Evolutionary conservation across 2,888 invertebrate genomes (phyloP), one percentile per base, ranked within the genome.

Genomic region (Tryphoninae sp.): DNA sequence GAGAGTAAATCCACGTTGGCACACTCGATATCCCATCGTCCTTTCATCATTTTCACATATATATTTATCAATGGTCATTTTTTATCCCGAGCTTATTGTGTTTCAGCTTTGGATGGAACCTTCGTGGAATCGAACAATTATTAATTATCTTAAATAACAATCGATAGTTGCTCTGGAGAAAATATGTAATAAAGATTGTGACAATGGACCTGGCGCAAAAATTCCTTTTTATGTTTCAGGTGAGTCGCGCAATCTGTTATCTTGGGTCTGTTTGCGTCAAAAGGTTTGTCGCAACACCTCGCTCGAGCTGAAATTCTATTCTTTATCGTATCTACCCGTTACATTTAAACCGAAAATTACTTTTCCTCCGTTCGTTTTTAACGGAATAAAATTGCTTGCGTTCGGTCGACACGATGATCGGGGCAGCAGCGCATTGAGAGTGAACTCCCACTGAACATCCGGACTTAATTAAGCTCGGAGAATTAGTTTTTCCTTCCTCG

Each of bases 401-500:
- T 33, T 49, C 59, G 58, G 68, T 77, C 61, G 68, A 55, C 76
- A 23, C 65, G 78, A 67, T 71, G 61, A 68, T 76, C 72, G 76
- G 55, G 74, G 53, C 26, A n/a, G 13, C 33, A n/a, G 61, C 40
- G 16, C 9, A 16, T 11, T 58, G 33, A 9, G 23, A 33, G 33
- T 33, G 33, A 33, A 33, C 33, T 13, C 45, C 11, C 19, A 55
- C 33, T 8, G 45, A 55, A 64, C 62, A 76, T 49, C 68, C 58
- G 77, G 64, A 80, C 81, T 85, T 84, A 83, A 86, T 86, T 86
- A 86, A 85, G 81, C 83, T 77, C 74, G 68, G 78, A 72, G 74
- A 86, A 86, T 86, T 85, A 85, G 84, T 84, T 86, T 86, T 84
- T 84, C 79, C 73, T 55, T 23, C 77, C 45, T 61, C 51, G 71